Evolutionary conservation across 2,113 vertebrate genomes (phyloP).

Genomic region (Hyla sarda): DNA sequence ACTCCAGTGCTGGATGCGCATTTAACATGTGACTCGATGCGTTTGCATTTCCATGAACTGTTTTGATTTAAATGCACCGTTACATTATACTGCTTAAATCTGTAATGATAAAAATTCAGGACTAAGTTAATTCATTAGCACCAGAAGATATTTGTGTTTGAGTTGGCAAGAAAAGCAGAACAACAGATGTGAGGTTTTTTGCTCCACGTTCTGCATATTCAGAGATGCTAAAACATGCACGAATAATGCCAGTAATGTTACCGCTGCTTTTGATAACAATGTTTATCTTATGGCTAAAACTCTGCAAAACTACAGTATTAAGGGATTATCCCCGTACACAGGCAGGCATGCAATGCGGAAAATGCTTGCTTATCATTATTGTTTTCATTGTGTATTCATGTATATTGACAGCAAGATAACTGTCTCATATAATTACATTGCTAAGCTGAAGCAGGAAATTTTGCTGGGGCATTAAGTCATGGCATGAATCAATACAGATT

Average conservation of each 20-base stretch:
- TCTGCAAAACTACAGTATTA: slow-evolving; percentile 8
- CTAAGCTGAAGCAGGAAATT: not conserved
- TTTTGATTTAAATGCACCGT: slow-evolving; percentile 41
- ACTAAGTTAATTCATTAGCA: slow-evolving; percentile 46
- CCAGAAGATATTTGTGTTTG: slow-evolving; percentile 50
- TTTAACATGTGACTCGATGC: not conserved
- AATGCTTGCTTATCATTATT: slow-evolving; percentile 11
- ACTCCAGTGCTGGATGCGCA: not conserved
- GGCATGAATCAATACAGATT: not conserved
- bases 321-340: not conserved
- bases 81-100: slow-evolving; percentile 30
- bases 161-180: slow-evolving; percentile 25
- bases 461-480: not conserved
- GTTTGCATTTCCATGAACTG: slow-evolving; percentile 32
- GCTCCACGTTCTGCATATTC: not conserved
- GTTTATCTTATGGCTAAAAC: slow-evolving; percentile 16
- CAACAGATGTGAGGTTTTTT: slow-evolving; percentile 39
- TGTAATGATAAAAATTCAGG: slow-evolving; percentile 36
- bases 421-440: not conserved
- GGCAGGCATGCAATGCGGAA: too few relatives aligned
- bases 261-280: slow-evolving; percentile 18
- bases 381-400: slow-evolving; percentile 13
- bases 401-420: not conserved
- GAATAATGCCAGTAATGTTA: slow-evolving; percentile 15
- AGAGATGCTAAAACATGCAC: slow-evolving; percentile 30